Evolutionary conservation across 2,113 vertebrate species (phyloP), one percentile per base, ranked within the genome.

Genomic region (Psittacula cyanocephala): DNA sequence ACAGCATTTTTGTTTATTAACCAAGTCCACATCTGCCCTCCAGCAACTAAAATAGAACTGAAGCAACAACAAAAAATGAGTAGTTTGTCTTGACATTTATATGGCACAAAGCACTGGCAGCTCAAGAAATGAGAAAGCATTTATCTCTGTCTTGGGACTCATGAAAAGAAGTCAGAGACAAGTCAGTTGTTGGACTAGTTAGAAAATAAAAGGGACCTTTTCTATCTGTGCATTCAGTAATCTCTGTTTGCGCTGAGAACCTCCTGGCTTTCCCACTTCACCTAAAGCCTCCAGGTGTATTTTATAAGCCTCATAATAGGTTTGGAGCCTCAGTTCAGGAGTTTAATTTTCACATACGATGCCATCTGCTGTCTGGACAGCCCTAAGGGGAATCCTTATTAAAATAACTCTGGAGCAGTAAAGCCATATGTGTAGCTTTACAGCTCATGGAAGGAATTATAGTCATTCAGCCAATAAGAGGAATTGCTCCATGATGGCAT

Each of bases 361-460:
- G 94, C 94, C 86, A 95, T 96, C 85, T 81, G 91, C 64, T 78
- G 92, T 86, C 88, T 78, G 96, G 89, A 76, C 57, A 89, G 39
- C 47, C 94, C 94, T 53, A 64, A 65, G 91, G 89, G 95, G 94
- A 85, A 95, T 92, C 96, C 86, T 89, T 55, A 7, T 96, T 57
- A 95, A 95, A 97, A 92, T 47, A 85, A 62, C 89, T 59, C 64
- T 4, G 31, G 39, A 71, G 76, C 59, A 41, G n/a, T 72, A 78
- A 77, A 74, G 86, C 92, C n/a, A 1, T n/a, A 37, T 44, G 72
- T 35, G 86, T 37, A 88, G 60, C 35, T 91, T 93, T 89, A 81
- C 74, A 37, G 89, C 69, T 71, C 86, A 31, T 37, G 83, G 83
- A 81, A 92, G 91, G 91, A 91, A 95, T 95, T 86, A n/a, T 17